These are phyloP conservation scores for Notolepis coatsorum DNA, from an alignment of 2,797 vertebrate species.

Conservation along the genomic window DNA sequence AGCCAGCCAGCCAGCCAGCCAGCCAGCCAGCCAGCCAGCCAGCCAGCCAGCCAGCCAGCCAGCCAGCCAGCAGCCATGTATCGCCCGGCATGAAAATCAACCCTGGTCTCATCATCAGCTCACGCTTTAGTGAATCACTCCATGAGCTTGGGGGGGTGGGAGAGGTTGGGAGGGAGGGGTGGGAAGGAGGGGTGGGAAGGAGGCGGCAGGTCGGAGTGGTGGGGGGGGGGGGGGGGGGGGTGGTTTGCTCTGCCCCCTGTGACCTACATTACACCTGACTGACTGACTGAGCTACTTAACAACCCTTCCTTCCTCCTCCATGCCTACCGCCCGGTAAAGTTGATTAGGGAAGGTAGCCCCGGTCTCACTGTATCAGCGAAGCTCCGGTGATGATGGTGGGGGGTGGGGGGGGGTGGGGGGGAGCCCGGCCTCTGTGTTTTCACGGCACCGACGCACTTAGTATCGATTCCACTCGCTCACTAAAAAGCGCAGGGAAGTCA, in stretches of 20 bases:
- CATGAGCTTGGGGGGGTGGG: no score
- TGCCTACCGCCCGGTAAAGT: conserved; percentile 52
- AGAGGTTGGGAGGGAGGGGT: no score
- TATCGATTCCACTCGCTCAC: conserved; percentile 71
- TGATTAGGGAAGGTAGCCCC: conserved; percentile 57
- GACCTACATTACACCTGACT: conserved; percentile 44
- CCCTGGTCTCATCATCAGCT: no score
- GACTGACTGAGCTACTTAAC: conserved; percentile 47
- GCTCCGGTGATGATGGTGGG: conserved; percentile 26
- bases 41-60: no score
- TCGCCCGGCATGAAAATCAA: no score
- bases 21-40: no score
- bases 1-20: no score
- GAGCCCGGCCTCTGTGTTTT: conserved; percentile 42
- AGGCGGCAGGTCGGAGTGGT: no score
- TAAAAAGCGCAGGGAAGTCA: conserved; percentile 67
- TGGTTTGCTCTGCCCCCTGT: background rate
- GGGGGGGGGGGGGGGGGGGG: no score
- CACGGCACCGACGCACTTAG: conserved; percentile 52
- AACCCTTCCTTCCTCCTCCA: conserved; percentile 49
- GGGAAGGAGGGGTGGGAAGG: no score
- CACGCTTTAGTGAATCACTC: no score
- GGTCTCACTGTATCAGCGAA: conserved; percentile 69
- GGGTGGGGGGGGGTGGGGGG: background rate
- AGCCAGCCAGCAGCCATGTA: no score